phyloP scores from a whole-genome alignment of 2,888 invertebrate species.

The Subacronicta megacephala region DNA sequence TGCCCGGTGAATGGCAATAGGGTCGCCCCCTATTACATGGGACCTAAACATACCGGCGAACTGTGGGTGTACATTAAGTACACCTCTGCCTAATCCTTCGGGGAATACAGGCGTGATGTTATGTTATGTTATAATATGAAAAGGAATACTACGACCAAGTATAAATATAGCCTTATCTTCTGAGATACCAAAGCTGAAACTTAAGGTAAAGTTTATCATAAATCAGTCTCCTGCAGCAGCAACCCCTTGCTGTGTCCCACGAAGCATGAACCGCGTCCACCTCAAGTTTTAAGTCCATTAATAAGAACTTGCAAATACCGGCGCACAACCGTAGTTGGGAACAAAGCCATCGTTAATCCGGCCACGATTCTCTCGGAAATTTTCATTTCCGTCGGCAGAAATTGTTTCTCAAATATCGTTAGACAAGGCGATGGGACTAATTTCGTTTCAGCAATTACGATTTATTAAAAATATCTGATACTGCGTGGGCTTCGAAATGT shows the following conservation, averaged over 20 bases:
- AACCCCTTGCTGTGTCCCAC: conserved; percentile 8
- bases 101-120: no score
- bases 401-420: conserved; percentile 66
- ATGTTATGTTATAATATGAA: no score
- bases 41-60: no score
- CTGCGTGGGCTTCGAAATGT: conserved; percentile 11
- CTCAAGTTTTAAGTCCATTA: conserved; percentile 46
- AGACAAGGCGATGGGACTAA: conserved; percentile 48
- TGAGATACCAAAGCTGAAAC: background rate
- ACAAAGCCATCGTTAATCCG: conserved; percentile 65
- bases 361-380: conserved; percentile 57
- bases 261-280: conserved; percentile 32
- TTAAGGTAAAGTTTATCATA: conserved; percentile 11
- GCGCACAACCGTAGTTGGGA: conserved; percentile 21
- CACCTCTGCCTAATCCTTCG: no score
- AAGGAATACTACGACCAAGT: no score
- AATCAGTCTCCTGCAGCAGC: conserved; percentile 10
- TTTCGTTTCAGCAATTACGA: conserved; percentile 45
- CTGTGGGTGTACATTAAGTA: no score
- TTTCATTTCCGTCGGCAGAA: conserved; percentile 65
- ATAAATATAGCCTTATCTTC: background rate
- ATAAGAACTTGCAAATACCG: conserved; percentile 46
- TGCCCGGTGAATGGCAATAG: no score
- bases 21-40: no score
- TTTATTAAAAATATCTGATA: conserved; percentile 41